A percentile compares a stretch with the other conserved stretches of the same genome.
Evolutionary conservation across 2,113 vertebrate species (phyloP).

Genomic region (Nerophis ophidion): DNA sequence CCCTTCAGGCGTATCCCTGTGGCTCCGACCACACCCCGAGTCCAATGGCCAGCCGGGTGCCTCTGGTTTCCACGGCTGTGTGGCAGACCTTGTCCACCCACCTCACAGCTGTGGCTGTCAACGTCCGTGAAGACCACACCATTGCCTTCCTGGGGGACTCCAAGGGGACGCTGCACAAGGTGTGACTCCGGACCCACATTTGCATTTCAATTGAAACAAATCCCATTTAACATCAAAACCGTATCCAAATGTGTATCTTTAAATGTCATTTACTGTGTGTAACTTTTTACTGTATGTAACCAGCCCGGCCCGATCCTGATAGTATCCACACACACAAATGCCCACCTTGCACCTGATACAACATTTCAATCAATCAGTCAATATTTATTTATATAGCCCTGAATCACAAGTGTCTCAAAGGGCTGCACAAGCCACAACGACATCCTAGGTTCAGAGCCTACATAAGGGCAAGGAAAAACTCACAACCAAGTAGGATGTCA

Average conservation of each 20-base stretch:
- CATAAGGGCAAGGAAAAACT: no score
- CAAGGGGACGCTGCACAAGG: constrained; percentile 87
- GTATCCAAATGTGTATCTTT: no score
- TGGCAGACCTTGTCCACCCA: constrained; percentile 74
- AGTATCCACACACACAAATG: constrained; percentile 1
- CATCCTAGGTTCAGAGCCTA: no score
- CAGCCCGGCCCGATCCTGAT: background rate
- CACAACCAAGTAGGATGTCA: no score
- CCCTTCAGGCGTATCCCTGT: constrained; percentile 89
- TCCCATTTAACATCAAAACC: no score
- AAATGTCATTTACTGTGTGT: no score
- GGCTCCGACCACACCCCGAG: constrained; percentile 97
- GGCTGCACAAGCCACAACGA: no score
- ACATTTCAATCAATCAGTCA: no score
- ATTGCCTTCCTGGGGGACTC: constrained; percentile 91
- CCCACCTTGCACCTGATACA: constrained; percentile 9
- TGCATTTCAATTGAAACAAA: no score
- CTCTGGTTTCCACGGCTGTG: constrained; percentile 73
- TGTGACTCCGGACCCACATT: constrained; percentile 41
- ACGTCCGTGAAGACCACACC: constrained; percentile 80
- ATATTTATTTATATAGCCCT: no score
- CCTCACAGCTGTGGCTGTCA: constrained; percentile 87
- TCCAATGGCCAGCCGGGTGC: constrained; percentile 86
- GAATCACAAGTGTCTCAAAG: no score
- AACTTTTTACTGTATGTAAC: background rate